Evolutionary conservation across 2,888 invertebrate species (phyloP).

Genomic region (Cyaniris semiargus): DNA sequence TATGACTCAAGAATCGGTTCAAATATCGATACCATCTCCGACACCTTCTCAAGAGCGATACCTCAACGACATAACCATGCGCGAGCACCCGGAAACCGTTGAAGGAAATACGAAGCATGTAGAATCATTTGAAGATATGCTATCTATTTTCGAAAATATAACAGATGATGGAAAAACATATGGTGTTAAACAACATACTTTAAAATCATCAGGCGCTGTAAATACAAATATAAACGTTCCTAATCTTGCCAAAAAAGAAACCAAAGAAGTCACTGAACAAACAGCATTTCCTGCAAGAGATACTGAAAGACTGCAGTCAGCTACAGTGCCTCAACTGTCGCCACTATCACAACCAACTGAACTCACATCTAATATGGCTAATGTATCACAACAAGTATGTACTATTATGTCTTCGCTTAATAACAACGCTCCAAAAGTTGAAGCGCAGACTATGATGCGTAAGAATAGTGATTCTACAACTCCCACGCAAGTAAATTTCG

Average conservation of each 20-base stretch:
- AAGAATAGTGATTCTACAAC: constrained; percentile 66
- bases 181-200: constrained; percentile 56
- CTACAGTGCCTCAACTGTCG: constrained; percentile 84
- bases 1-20: constrained; percentile 82
- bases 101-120: constrained; percentile 80
- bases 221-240: constrained; percentile 47
- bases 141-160: constrained; percentile 86
- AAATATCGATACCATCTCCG: constrained; percentile 84
- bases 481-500: constrained; percentile 76
- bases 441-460: constrained; percentile 71
- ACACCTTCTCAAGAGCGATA: constrained; percentile 84
- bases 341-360: constrained; percentile 87
- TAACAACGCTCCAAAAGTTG: constrained; percentile 71
- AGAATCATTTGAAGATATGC: constrained; percentile 85
- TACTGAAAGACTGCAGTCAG: constrained; percentile 68
- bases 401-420: constrained; percentile 84
- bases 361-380: constrained; percentile 85
- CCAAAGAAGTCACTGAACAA: constrained; percentile 58
- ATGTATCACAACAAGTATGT: constrained; percentile 84
- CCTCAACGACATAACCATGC: constrained; percentile 82
- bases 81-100: constrained; percentile 77
- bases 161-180: constrained; percentile 67
- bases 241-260: constrained; percentile 49
- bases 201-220: constrained; percentile 44
- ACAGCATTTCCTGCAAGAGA: constrained; percentile 59